A percentile compares a stretch with the other conserved stretches of the same genome.
Conservation (phyloP, 2,888 invertebrate genomes). For the Stramonita haemastoma region DNA sequence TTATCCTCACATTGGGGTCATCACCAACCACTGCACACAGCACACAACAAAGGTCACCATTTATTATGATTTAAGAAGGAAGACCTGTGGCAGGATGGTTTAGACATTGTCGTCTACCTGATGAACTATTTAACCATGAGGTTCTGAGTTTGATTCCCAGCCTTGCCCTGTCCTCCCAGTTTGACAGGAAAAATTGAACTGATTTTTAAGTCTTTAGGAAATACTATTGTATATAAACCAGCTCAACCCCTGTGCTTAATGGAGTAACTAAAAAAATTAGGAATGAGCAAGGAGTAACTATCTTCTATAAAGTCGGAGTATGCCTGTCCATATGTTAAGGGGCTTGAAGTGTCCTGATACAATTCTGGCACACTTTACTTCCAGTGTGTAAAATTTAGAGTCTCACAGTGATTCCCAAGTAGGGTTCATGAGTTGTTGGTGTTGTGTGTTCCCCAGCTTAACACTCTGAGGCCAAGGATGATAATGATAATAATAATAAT, state of each 20-base stretch:
- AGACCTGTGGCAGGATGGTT: background rate
- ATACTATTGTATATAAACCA: background rate
- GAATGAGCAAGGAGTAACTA: no score
- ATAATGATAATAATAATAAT: no score
- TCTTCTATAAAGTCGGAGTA: no score
- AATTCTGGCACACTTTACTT: no score
- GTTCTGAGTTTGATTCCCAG: background rate
- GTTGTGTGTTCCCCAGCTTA: no score
- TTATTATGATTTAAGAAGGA: background rate
- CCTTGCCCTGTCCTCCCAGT: background rate
- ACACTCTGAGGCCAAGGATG: no score
- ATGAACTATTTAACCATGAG: background rate
- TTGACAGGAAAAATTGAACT: background rate
- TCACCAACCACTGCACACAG: constrained; percentile 57
- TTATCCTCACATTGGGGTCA: constrained; percentile 71
- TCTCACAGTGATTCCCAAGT: no score
- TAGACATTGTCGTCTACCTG: background rate
- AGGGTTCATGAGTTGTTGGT: no score
- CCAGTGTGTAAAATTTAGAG: no score
- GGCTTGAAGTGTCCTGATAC: no score
- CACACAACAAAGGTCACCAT: background rate
- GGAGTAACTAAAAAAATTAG: no score
- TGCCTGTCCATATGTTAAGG: no score
- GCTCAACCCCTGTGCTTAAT: background rate
- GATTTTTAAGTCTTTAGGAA: background rate